A percentile compares a stretch with the other conserved stretches of the same genome.
phyloP scores from a whole-genome alignment of 2,797 vertebrate genomes.

The Todus mexicanus region DNA sequence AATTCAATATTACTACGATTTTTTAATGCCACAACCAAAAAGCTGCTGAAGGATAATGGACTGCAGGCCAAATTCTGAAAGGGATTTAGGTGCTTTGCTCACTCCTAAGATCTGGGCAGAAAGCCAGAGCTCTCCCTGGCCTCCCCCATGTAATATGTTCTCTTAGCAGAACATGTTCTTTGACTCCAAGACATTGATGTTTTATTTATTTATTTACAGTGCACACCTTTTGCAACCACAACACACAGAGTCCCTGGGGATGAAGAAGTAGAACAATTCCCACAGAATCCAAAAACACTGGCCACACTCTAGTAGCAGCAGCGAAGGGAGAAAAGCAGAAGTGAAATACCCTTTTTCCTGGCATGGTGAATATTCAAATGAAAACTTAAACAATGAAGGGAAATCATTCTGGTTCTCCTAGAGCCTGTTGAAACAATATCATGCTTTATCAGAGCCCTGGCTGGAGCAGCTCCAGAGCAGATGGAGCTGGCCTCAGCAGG shows the following conservation, averaged over 20 bases:
- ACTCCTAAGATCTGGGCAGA: background rate
- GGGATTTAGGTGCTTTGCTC: constrained; percentile 2
- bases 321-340: background rate
- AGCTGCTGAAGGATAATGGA: background rate
- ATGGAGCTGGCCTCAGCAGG: constrained; percentile 41
- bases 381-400: constrained; percentile 68
- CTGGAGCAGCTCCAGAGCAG: constrained; percentile 62
- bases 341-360: constrained; percentile 60
- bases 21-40: background rate
- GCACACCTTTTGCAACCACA: background rate
- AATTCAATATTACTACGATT: background rate
- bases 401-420: constrained; percentile 64
- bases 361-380: constrained; percentile 11
- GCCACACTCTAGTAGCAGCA: background rate
- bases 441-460: constrained; percentile 54
- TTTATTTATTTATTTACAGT: constrained; percentile 8
- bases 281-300: background rate
- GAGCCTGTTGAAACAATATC: constrained; percentile 23
- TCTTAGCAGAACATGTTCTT: constrained; percentile 3
- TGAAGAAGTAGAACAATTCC: background rate
- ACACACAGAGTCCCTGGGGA: background rate
- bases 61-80: background rate
- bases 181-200: background rate
- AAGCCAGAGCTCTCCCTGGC: background rate
- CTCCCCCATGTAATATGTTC: background rate